Base-by-base conservation (phyloP, 1,140 invertebrate species). In the Vanessa tameamea region DNA sequence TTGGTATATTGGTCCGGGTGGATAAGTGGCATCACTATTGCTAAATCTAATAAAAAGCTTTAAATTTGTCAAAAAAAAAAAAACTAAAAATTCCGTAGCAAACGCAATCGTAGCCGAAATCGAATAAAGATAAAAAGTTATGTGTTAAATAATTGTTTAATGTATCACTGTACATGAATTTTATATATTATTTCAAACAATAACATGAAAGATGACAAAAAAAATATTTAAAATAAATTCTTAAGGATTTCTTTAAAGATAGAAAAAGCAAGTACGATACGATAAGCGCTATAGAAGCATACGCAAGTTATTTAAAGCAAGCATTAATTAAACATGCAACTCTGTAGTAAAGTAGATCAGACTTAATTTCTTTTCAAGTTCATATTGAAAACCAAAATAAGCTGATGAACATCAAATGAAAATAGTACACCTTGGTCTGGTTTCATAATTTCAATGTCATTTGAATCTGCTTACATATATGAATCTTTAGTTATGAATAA, bases 401-500 rank as follows among this genome's bases (percentile, higher is more conserved):
- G 75, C 72, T 78, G 51, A 76, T 75, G 55, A 77, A 77, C 74
- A 75, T 78, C 79, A 79, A 70, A 85, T 87, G 82, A 65, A 80
- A 86, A 87, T 79, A 83, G 81, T 80, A 77, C 87, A 81, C 85
- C 89, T 89, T 85, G 88, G 64, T 88, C 87, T 84, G 82, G 81
- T 87, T 88, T 86, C 86, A 91, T 89, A 88, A 91, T 86, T 73
- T 68, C 66, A 68, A 69, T 77, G 75, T 72, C 61, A 85, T 89
- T 87, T 85, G 82, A 85, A 87, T 86, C 68, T 66, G 78, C 68
- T 78, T 89, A 84, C 84, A 88, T 89, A 88, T 78, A 88, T 88
- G 83, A 84, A 87, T 90, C 69, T 64, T 74, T 65, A 77, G 13
- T 48, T 20, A 23, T 9, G 53, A 57, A 57, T 57, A 57, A 23